A percentile compares a stretch with the other conserved stretches of the same genome.
Evolutionary conservation across 2,113 vertebrate species (phyloP).

Genomic region (Psilopsiagon aurifrons): DNA sequence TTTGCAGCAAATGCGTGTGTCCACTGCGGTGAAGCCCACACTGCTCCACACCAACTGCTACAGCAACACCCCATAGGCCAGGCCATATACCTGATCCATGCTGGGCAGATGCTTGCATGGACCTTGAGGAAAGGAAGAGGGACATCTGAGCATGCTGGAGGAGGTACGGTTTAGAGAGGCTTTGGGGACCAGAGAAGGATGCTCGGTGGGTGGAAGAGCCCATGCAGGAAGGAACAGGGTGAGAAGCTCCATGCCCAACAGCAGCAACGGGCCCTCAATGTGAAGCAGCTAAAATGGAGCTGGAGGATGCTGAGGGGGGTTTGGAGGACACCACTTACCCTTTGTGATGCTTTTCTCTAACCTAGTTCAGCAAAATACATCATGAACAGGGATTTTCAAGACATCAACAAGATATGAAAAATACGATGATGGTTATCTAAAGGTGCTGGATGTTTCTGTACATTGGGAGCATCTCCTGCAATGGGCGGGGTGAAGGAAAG

Average conservation of each 20-base stretch:
- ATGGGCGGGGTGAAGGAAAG: not conserved
- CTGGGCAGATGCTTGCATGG: fast-evolving
- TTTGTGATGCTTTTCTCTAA: not conserved
- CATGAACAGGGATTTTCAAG: not conserved
- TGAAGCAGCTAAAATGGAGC: not conserved
- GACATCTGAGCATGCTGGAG: not conserved
- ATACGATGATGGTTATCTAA: fast-evolving
- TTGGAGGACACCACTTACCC: not conserved
- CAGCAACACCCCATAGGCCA: not conserved
- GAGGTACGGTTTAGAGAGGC: no score
- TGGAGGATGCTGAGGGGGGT: not conserved
- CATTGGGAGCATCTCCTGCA: not conserved
- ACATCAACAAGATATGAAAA: not conserved
- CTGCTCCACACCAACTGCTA: fast-evolving
- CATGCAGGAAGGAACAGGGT: fast-evolving
- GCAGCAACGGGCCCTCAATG: fast-evolving
- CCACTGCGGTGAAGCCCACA: fast-evolving
- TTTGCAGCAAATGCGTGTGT: fast-evolving
- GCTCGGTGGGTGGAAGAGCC: fast-evolving
- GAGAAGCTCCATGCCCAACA: fast-evolving
- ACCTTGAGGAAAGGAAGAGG: not conserved
- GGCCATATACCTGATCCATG: not conserved
- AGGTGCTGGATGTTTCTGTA: not conserved
- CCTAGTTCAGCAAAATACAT: fast-evolving
- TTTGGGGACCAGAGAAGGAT: not conserved